These are phyloP conservation scores for Atherinosoma microstoma DNA, from an alignment of 2,797 vertebrate genomes.

Conservation along the genomic window DNA sequence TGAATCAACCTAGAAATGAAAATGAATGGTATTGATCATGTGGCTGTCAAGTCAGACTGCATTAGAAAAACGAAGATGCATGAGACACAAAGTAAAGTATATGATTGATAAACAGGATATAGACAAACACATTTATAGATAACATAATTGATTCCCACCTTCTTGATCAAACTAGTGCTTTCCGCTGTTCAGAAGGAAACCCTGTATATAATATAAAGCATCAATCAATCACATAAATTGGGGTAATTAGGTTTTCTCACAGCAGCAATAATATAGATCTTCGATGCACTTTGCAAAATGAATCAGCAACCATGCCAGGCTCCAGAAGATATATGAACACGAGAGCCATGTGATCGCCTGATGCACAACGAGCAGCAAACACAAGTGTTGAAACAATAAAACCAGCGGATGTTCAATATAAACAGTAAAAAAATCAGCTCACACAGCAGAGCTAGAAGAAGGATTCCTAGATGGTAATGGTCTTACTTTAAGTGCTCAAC, in stretches of 20 bases:
- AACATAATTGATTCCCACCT: conserved; percentile 7
- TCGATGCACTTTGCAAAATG: conserved; percentile 41
- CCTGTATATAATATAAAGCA: conserved; percentile 16
- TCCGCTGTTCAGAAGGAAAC: conserved; percentile 24
- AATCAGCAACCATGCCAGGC: conserved; percentile 42
- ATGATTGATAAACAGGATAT: background rate
- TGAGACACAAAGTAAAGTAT: background rate
- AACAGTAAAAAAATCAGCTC: conserved; percentile 64
- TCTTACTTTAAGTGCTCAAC: conserved; percentile 75
- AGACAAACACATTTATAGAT: conserved; percentile 7
- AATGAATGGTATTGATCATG: background rate
- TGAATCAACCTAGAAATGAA: background rate
- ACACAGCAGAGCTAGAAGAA: conserved; percentile 62
- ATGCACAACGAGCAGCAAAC: conserved; percentile 43
- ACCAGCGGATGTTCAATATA: conserved; percentile 64
- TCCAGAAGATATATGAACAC: conserved; percentile 27
- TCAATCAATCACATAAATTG: conserved; percentile 61
- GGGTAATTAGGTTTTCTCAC: conserved; percentile 57
- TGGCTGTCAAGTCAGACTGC: background rate
- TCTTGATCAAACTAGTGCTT: conserved; percentile 25
- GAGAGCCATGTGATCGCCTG: conserved; percentile 29
- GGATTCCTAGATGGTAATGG: conserved; percentile 75
- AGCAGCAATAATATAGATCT: conserved; percentile 57
- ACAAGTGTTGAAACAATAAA: conserved; percentile 64
- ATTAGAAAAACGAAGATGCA: background rate